These are phyloP conservation scores for Scaptomyza flava DNA, from an alignment of 2,888 invertebrate species.

Conservation along the genomic window DNA sequence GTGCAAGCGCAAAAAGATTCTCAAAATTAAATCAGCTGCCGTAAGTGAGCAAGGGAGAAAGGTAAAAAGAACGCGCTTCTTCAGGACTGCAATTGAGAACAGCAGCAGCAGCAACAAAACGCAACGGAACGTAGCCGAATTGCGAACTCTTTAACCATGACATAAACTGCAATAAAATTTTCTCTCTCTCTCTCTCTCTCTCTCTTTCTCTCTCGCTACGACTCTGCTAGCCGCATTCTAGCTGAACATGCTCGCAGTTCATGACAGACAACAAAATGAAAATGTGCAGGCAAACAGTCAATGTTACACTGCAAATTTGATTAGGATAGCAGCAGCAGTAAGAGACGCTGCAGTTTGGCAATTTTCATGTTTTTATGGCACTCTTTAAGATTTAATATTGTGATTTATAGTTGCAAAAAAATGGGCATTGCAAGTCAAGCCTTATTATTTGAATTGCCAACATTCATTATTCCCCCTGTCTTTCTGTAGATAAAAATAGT, in stretches of 20 bases:
- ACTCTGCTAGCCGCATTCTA: too few relatives aligned
- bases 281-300: conserved; percentile 59
- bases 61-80: conserved; percentile 7
- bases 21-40: conserved; percentile 71
- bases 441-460: too few relatives aligned
- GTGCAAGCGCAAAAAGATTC: conserved; percentile 68
- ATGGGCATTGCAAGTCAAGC: too few relatives aligned
- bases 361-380: not conserved
- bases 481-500: too few relatives aligned
- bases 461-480: too few relatives aligned
- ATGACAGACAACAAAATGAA: conserved; percentile 37
- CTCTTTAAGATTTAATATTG: too few relatives aligned
- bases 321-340: conserved; percentile 44
- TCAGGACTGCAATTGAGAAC: conserved; percentile 36
- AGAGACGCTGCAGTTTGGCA: not conserved
- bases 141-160: conserved; percentile 45
- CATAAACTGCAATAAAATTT: conserved; percentile 29
- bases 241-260: not conserved
- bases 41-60: conserved; percentile 7
- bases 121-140: conserved; percentile 25
- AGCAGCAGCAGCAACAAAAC: conserved; percentile 11
- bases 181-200: not conserved
- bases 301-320: conserved; percentile 53
- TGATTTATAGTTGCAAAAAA: too few relatives aligned
- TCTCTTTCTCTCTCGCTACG: not conserved